A percentile compares a stretch with the other conserved stretches of the same genome.
Conservation (phyloP, 30 jellyfish, hydroid and myxozoan species). For the Rhopilema esculentum region DNA sequence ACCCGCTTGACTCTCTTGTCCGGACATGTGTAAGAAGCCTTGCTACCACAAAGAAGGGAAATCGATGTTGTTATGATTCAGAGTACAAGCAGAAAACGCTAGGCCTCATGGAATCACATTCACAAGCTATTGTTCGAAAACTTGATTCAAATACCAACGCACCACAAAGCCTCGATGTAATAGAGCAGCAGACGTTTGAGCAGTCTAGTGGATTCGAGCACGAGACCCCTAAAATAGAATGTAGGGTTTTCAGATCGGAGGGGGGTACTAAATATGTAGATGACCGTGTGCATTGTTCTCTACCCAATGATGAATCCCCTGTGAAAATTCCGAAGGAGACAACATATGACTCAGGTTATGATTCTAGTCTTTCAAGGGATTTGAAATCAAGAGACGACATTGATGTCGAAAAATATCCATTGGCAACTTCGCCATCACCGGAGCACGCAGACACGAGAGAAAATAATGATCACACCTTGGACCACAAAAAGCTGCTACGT, state of each 20-base stretch:
- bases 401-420: neutral
- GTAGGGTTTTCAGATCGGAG: no score
- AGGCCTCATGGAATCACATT: neutral
- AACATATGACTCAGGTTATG: slow-evolving; percentile 61
- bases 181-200: no score
- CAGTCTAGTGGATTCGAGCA: no score
- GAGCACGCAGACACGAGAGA: neutral
- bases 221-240: no score
- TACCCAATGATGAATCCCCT: no score
- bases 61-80: slow-evolving; percentile 61
- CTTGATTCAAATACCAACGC: neutral
- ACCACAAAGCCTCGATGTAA: no score
- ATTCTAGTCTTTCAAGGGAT: slow-evolving; percentile 5
- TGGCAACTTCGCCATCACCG: neutral
- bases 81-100: slow-evolving; percentile 11
- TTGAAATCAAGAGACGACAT: neutral
- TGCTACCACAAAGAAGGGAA: slow-evolving; percentile 54
- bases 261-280: no score
- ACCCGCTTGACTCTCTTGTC: slow-evolving; percentile 50
- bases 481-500: slow-evolving; percentile 4
- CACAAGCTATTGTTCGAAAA: no score
- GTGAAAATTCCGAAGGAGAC: neutral
- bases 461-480: neutral
- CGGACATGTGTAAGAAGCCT: slow-evolving; percentile 40
- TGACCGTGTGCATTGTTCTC: no score